Conservation (phyloP, 1,140 invertebrate species). For the Globodera ellingtonae region DNA sequence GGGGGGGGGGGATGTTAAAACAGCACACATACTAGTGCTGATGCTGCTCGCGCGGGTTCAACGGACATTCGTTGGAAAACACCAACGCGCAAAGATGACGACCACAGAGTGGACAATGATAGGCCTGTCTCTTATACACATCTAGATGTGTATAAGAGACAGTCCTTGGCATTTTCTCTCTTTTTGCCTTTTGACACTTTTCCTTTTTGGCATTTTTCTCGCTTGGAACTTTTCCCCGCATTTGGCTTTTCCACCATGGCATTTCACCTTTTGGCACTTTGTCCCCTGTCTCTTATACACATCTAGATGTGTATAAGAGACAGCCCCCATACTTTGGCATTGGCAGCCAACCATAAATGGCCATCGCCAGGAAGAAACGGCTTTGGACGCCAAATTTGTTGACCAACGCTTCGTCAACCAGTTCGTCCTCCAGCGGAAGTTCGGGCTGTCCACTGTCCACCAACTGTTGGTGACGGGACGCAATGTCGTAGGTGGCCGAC, state of each 20-base stretch:
- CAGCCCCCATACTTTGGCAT: constrained; percentile 1
- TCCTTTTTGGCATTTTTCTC: too few relatives aligned
- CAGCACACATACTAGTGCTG: background rate
- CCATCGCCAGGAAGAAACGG: constrained; percentile 23
- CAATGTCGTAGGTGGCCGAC: constrained; percentile 21
- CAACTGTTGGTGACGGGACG: constrained; percentile 27
- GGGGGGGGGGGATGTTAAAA: too few relatives aligned
- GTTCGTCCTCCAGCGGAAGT: constrained; percentile 17
- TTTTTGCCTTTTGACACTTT: too few relatives aligned
- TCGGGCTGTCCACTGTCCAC: constrained; percentile 20
- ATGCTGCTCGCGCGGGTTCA: constrained; percentile 33
- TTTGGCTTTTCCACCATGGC: too few relatives aligned
- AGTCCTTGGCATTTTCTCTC: too few relatives aligned
- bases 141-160: too few relatives aligned
- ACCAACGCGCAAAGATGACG: constrained; percentile 20
- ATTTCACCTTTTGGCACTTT: too few relatives aligned
- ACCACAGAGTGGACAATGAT: constrained; percentile 22
- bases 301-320: too few relatives aligned
- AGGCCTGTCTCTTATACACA: too few relatives aligned
- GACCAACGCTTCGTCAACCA: constrained; percentile 20
- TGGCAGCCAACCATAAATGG: constrained; percentile 37
- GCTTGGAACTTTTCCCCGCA: too few relatives aligned
- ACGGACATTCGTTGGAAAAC: constrained; percentile 19
- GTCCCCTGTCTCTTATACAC: too few relatives aligned
- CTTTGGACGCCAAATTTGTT: constrained; percentile 27